These are phyloP conservation scores for Papilio gigon DNA, from an alignment of 2,888 invertebrate species.

Conservation along the genomic window DNA sequence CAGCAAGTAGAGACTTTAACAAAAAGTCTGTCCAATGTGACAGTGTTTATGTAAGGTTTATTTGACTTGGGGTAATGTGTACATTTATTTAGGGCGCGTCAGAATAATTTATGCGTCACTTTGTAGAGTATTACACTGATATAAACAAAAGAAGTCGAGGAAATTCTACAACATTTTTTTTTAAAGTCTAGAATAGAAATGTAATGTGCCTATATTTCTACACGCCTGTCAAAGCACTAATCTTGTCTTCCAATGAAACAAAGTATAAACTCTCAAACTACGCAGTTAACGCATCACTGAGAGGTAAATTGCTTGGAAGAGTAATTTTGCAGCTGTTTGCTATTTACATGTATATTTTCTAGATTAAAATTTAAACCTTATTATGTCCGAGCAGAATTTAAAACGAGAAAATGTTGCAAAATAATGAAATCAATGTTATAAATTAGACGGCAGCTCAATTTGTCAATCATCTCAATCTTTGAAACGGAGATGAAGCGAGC, in stretches of 20 bases:
- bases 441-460: slow-evolving; percentile 10
- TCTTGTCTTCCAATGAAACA: no score
- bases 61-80: slow-evolving; percentile 1
- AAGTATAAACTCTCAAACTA: not conserved
- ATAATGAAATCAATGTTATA: slow-evolving; percentile 11
- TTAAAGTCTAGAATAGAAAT: not conserved
- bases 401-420: slow-evolving; percentile 4
- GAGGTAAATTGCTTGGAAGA: not conserved
- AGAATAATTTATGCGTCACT: no score
- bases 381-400: not conserved
- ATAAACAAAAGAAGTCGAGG: not conserved
- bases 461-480: slow-evolving; percentile 30
- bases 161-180: not conserved
- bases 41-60: not conserved
- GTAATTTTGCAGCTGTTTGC: not conserved
- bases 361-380: not conserved
- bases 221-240: no score
- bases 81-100: slow-evolving; percentile 4
- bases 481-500: slow-evolving; percentile 18
- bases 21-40: not conserved
- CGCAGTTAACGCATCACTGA: not conserved
- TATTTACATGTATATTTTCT: not conserved
- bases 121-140: not conserved
- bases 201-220: not conserved
- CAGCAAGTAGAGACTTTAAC: not conserved